A percentile compares a stretch with the other conserved stretches of the same genome.
These are phyloP conservation scores for Onychomys torridus DNA, from an alignment of 2,797 vertebrate genomes.

Conservation along the genomic window DNA sequence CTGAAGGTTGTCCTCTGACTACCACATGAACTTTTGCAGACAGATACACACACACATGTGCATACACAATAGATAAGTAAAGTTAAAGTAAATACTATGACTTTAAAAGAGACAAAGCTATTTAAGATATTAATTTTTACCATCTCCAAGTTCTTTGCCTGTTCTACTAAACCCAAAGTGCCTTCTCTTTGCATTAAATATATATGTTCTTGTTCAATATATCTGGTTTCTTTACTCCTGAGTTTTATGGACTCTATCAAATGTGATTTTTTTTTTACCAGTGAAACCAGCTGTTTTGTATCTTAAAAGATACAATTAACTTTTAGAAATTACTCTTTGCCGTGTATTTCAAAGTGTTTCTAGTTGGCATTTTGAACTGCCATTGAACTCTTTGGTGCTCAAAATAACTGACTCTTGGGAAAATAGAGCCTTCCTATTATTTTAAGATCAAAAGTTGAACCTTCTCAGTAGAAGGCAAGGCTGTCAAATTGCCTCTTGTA, in stretches of 20 bases:
- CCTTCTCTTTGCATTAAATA: background rate
- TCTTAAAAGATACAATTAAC: constrained; percentile 62
- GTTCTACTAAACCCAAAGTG: background rate
- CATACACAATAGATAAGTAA: background rate
- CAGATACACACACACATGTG: fast-evolving
- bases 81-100: background rate
- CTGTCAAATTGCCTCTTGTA: constrained; percentile 8
- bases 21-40: too few relatives aligned
- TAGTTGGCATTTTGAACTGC: constrained; percentile 79
- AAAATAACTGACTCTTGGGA: constrained; percentile 75
- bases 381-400: constrained; percentile 71
- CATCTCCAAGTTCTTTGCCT: background rate
- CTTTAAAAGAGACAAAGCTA: background rate
- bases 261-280: background rate
- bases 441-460: constrained; percentile 75
- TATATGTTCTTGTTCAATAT: background rate
- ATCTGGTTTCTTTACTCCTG: background rate
- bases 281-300: background rate
- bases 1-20: background rate
- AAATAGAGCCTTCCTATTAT: constrained; percentile 72
- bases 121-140: background rate
- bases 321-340: constrained; percentile 65
- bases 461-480: constrained; percentile 66
- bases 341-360: constrained; percentile 61
- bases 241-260: constrained; percentile 29